phyloP scores from a whole-genome alignment of 2,797 vertebrate genomes.

The Anolis apletophallus region DNA sequence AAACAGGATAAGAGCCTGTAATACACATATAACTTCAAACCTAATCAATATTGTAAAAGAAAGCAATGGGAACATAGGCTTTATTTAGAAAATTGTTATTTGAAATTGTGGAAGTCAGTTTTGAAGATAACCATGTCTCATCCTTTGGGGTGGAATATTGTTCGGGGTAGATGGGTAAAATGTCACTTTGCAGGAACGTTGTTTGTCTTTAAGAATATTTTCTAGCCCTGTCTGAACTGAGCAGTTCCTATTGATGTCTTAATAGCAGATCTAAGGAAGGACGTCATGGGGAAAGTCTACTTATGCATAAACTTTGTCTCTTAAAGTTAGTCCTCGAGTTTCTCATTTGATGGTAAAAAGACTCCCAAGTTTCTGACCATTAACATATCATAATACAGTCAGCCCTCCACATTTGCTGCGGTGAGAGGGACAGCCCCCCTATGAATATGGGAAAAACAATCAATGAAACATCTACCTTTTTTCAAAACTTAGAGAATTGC shows the following conservation, averaged over 20 bases:
- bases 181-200: neutral
- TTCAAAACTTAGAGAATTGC: too few species aligned
- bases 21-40: too few species aligned
- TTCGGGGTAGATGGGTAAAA: neutral
- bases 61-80: neutral
- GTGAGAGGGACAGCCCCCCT: too few species aligned
- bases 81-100: neutral
- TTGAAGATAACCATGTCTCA: neutral
- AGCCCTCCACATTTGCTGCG: too few species aligned
- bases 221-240: neutral
- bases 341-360: neutral
- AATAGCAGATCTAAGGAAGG: neutral
- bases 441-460: too few species aligned
- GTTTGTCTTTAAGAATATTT: neutral
- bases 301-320: too few species aligned
- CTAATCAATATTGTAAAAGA: neutral
- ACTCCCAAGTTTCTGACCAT: neutral
- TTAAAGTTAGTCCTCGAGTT: neutral
- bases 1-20: accelerated
- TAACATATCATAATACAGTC: neutral
- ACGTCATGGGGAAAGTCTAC: too few species aligned
- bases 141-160: neutral
- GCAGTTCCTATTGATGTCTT: neutral
- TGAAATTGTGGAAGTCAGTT: neutral
- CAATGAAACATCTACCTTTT: too few species aligned